Conservation (phyloP, 2,797 vertebrate species). For the Acanthiza pusilla region DNA sequence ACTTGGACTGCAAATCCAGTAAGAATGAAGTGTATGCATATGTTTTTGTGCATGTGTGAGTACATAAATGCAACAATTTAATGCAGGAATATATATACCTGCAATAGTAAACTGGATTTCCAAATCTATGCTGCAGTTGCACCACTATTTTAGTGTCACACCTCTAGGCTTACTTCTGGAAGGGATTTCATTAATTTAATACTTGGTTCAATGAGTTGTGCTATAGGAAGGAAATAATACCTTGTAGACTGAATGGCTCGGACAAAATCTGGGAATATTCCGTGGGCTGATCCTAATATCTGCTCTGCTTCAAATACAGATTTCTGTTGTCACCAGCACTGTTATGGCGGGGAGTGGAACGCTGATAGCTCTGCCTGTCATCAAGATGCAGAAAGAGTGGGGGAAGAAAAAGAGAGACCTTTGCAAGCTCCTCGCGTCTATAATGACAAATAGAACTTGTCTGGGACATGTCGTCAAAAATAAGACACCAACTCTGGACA, state of each 20-base stretch:
- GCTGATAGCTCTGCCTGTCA: not conserved
- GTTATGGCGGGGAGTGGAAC: not conserved
- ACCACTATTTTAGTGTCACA: not conserved
- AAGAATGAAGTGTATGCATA: not conserved
- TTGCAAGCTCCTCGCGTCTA: not conserved
- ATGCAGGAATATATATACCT: not conserved
- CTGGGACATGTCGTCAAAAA: constrained; percentile 23
- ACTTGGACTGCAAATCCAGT: not conserved
- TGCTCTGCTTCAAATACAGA: not conserved
- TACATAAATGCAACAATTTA: not conserved
- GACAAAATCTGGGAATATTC: not conserved
- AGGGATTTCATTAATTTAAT: not conserved
- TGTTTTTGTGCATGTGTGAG: accelerated
- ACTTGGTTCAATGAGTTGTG: not conserved
- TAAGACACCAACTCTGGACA: constrained; percentile 3
- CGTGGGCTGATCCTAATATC: not conserved
- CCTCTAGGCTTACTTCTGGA: not conserved
- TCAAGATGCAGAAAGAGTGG: not conserved
- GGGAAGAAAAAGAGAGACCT: not conserved
- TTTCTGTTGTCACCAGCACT: not conserved
- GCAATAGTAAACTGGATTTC: not conserved
- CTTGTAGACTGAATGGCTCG: not conserved
- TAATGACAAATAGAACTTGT: constrained; percentile 20
- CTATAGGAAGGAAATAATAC: not conserved
- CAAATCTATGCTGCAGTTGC: not conserved